Base-by-base conservation (phyloP, 1,140 invertebrate species). In the Drosophila pallidifrons region DNA sequence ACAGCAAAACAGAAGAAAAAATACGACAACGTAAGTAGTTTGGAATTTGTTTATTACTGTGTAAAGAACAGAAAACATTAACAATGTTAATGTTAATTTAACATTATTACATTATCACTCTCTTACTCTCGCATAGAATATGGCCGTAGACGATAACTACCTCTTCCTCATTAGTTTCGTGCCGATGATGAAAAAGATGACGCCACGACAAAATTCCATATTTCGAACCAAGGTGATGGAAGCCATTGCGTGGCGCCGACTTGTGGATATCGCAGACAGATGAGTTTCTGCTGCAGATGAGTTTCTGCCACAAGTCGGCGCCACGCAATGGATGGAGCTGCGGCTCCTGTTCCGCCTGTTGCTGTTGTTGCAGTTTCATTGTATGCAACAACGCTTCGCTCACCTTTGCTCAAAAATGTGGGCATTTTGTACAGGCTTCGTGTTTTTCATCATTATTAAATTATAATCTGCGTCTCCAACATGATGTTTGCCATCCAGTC, bases 251-350 rank as follows among this genome's bases (percentile, higher is more conserved):
- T 77, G 97, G 98, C 45, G 97, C 98, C 8, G 97, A 98, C 92
- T 94, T 98, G 13, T 98, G 97, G 96, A 93, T 99, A 35, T 95
- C 97, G 65, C 96, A 99, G 91, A 95, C 96, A 3, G 97, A 99
- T 93, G 97, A 98, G 15, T 15, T 15, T 15, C 15, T 15, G 15
- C 15, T 15, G 15, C 15, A 15, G 15, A 15, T 15, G 15, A 15
- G 76, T 97, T 98, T 93, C 97, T 99, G 70, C 94, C 98, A 61
- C 96, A 98, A 93, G 20, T 20, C 20, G 20, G 20, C 20, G 20
- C 20, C 20, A 20, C 20, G 20, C 20, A 20, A 20, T 20, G 20
- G 20, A 20, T 3, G 20, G 20, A 20, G 20, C 20, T 20, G 70
- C 20, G 20, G 20, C 46, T 60, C 61, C 38, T 71, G 47, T 13